Conservation (phyloP, 2,888 invertebrate species). For the Odontomyia ornata region DNA sequence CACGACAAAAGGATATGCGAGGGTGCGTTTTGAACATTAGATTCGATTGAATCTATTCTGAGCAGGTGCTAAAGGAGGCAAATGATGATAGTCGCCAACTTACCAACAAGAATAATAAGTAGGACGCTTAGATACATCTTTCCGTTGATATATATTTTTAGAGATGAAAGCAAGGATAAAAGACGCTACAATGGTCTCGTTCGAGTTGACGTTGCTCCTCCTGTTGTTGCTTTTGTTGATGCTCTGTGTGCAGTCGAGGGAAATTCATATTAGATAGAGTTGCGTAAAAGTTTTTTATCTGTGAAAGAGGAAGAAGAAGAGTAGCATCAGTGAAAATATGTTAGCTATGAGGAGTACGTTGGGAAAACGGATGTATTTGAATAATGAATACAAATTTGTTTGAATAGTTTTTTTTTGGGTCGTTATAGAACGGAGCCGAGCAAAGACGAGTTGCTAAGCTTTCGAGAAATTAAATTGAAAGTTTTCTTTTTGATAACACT, state of each 20-base stretch:
- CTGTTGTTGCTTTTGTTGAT: constrained; percentile 15
- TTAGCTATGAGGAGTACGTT: not conserved
- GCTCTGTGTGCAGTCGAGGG: not conserved
- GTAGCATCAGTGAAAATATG: not conserved
- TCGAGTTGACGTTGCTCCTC: not conserved
- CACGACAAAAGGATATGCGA: not conserved
- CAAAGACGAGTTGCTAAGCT: too few species aligned
- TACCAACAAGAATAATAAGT: constrained; percentile 42
- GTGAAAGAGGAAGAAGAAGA: not conserved
- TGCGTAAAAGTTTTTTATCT: constrained; percentile 26
- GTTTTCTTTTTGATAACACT: too few species aligned
- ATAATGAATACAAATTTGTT: constrained; percentile 10
- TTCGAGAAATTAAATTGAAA: too few species aligned
- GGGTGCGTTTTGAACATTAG: not conserved
- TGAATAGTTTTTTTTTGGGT: too few species aligned
- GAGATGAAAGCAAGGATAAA: constrained; percentile 6
- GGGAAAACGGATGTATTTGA: not conserved
- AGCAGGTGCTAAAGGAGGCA: constrained; percentile 7
- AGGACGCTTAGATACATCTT: constrained; percentile 37
- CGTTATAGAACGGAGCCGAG: too few species aligned
- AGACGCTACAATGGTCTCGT: not conserved
- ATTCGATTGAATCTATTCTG: not conserved
- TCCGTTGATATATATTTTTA: not conserved
- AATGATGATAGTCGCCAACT: not conserved
- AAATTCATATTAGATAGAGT: constrained; percentile 33